Conservation (phyloP, 2,113 vertebrate genomes). For the Heterotilapia buettikoferi region DNA sequence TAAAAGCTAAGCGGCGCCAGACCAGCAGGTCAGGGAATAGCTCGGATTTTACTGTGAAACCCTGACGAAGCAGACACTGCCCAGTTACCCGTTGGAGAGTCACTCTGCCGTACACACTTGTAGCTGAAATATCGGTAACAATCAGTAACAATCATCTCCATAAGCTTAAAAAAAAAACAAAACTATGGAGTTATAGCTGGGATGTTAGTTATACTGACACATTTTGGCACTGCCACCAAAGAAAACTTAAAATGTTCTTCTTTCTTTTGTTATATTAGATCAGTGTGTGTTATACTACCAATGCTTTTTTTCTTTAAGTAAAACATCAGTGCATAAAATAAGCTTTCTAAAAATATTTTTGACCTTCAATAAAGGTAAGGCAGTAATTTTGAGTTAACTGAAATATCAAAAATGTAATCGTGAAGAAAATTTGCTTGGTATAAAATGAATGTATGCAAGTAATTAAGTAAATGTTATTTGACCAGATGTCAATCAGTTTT, state of each 20-base stretch:
- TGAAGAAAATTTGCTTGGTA: not conserved
- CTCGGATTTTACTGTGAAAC: not conserved
- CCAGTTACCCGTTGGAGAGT: not conserved
- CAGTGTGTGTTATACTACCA: not conserved
- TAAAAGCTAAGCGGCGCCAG: not conserved
- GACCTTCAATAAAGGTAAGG: not conserved
- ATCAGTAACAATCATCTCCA: not conserved
- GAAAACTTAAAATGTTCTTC: not conserved
- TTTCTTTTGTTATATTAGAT: not conserved
- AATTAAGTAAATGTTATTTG: not conserved
- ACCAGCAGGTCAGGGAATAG: not conserved
- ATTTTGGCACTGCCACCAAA: not conserved
- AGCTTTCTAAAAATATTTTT: not conserved
- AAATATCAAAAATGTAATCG: not conserved
- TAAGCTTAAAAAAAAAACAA: fast-evolving
- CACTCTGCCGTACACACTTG: not conserved
- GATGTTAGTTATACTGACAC: not conserved
- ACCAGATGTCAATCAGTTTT: not conserved
- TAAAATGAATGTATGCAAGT: not conserved
- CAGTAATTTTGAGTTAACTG: not conserved
- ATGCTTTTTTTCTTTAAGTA: not conserved
- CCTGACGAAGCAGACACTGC: not conserved
- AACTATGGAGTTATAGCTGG: not conserved
- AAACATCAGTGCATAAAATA: not conserved
- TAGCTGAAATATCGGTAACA: not conserved